These are phyloP conservation scores for Tupaia tana DNA, from an alignment of 2,113 vertebrate genomes.

Conservation along the genomic window DNA sequence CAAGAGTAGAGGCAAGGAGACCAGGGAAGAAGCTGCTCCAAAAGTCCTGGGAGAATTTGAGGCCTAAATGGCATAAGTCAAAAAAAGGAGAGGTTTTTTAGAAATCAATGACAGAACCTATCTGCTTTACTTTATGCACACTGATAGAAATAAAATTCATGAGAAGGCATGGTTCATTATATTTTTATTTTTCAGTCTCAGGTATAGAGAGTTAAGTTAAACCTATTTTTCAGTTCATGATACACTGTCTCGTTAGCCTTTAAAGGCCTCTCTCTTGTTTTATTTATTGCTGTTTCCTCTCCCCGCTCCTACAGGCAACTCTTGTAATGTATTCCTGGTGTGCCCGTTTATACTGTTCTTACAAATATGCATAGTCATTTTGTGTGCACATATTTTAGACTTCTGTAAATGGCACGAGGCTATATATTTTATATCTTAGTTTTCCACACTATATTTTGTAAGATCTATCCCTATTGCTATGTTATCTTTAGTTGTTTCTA, in stretches of 20 bases:
- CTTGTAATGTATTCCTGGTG: background rate
- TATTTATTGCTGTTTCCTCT: background rate
- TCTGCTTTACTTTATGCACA: slow-evolving; percentile 29
- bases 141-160: background rate
- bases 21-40: background rate
- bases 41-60: background rate
- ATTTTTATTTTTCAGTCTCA: slow-evolving; percentile 24
- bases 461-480: background rate
- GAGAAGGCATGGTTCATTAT: background rate
- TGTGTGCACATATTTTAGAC: background rate
- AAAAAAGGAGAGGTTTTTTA: background rate
- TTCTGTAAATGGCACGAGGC: background rate
- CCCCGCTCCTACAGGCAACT: background rate
- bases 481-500: slow-evolving; percentile 3
- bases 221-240: background rate
- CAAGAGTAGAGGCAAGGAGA: background rate
- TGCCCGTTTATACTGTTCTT: background rate
- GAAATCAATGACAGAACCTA: background rate
- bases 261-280: background rate
- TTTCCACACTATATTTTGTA: background rate
- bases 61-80: background rate
- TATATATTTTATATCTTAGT: slow-evolving; percentile 22
- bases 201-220: slow-evolving; percentile 11
- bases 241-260: background rate
- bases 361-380: slow-evolving; percentile 16